These are phyloP conservation scores for Drosophila tani DNA, from an alignment of 1,140 invertebrate species.

Conservation along the genomic window DNA sequence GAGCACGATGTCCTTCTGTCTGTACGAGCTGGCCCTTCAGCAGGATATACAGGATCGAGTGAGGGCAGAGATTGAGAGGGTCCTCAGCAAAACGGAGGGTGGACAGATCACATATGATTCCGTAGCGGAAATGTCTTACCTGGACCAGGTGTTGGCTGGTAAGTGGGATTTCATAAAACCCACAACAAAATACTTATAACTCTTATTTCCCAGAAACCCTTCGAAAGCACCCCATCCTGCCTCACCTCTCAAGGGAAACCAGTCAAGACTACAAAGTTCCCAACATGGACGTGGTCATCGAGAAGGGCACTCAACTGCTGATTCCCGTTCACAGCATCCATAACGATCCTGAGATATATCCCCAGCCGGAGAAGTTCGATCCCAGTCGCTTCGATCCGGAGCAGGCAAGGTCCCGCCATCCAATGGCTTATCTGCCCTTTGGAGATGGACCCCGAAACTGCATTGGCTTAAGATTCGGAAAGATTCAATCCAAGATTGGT, in stretches of 20 bases:
- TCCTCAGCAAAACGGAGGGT: constrained; percentile 38
- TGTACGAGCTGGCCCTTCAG: constrained; percentile 84
- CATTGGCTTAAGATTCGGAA: constrained; percentile 87
- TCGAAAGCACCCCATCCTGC: constrained; percentile 85
- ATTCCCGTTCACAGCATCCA: constrained; percentile 88
- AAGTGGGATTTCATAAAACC: not conserved
- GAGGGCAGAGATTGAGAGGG: constrained; percentile 85
- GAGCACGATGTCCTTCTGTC: constrained; percentile 84
- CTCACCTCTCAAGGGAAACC: constrained; percentile 84
- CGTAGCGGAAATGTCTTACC: constrained; percentile 74
- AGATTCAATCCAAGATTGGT: constrained; percentile 86
- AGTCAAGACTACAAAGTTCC: constrained; percentile 86
- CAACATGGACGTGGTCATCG: constrained; percentile 83
- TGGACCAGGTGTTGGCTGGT: constrained; percentile 84
- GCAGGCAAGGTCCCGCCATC: constrained; percentile 84
- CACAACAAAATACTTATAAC: not conserved
- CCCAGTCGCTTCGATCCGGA: constrained; percentile 87
- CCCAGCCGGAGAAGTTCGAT: constrained; percentile 87
- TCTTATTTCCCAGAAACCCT: constrained; percentile 70
- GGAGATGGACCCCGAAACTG: constrained; percentile 90
- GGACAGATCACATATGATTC: constrained; percentile 75
- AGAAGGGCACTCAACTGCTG: constrained; percentile 86
- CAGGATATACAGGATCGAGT: constrained; percentile 85
- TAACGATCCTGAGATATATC: constrained; percentile 86
- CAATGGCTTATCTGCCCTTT: constrained; percentile 88